Conservation (phyloP, 2,797 vertebrate species). For the Hybognathus amarus region DNA sequence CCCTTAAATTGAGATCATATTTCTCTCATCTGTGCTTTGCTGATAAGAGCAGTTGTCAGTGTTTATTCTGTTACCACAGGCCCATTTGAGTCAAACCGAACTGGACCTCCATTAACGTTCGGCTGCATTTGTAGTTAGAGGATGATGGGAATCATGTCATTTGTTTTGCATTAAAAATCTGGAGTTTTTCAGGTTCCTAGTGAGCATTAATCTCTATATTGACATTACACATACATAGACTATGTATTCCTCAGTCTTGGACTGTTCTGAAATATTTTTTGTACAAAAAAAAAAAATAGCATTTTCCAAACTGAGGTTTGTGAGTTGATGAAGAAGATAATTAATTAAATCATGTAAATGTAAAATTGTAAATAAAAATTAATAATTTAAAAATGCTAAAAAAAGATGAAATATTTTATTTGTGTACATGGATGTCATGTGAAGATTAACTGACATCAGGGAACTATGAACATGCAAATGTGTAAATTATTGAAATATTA, state of each 20-base stretch:
- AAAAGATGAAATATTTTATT: background rate
- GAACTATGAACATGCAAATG: background rate
- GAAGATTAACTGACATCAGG: background rate
- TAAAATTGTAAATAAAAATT: background rate
- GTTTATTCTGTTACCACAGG: conserved; percentile 11
- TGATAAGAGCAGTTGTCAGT: conserved; percentile 8
- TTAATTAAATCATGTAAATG: background rate
- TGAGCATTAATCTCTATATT: background rate
- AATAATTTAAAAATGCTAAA: background rate
- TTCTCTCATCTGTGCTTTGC: conserved; percentile 19
- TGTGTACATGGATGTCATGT: background rate
- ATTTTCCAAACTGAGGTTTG: background rate
- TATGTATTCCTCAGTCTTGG: background rate
- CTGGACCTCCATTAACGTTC: background rate
- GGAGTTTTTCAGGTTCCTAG: background rate
- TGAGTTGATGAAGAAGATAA: background rate
- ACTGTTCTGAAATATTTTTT: background rate
- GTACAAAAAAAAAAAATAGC: background rate
- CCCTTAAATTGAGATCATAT: conserved; percentile 24
- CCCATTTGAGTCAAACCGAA: conserved; percentile 19
- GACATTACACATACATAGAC: background rate
- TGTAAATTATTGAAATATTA: background rate
- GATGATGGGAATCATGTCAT: background rate
- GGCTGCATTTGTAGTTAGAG: background rate
- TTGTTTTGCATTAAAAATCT: background rate